Conservation (phyloP, 1,140 invertebrate genomes). For the Drosophila sp. region DNA sequence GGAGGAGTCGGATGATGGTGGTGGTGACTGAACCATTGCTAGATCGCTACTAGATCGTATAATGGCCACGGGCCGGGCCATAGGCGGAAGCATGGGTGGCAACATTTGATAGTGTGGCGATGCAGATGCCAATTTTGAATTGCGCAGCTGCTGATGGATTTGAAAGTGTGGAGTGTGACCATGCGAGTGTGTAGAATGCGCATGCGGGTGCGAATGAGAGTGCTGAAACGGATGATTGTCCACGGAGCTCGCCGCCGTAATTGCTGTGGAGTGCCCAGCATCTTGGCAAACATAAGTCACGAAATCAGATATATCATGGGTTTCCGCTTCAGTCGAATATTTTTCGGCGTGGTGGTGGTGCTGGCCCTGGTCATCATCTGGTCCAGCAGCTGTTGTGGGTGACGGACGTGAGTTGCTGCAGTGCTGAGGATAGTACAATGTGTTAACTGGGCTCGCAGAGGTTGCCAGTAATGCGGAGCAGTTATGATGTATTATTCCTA, state of each 20-base stretch:
- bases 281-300: conserved; percentile 98
- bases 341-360: conserved; percentile 69
- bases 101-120: conserved; percentile 88
- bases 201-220: conserved; percentile 39
- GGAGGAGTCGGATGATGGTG: conserved; percentile 82
- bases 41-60: conserved; percentile 92
- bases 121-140: conserved; percentile 47
- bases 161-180: conserved; percentile 67
- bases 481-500: conserved; percentile 71
- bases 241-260: conserved; percentile 19
- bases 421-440: conserved; percentile 84
- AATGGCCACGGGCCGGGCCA: conserved; percentile 97
- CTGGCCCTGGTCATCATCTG: conserved; percentile 41
- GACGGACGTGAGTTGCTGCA: conserved; percentile 68
- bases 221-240: conserved; percentile 62
- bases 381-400: conserved; percentile 51
- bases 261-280: conserved; percentile 82
- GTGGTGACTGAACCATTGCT: conserved; percentile 85
- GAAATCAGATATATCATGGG: conserved; percentile 96
- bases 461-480: conserved; percentile 74
- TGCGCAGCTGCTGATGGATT: conserved; percentile 61
- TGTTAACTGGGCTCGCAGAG: conserved; percentile 82
- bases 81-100: conserved; percentile 97
- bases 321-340: conserved; percentile 37
- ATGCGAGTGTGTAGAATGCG: conserved; percentile 37